phyloP scores from a whole-genome alignment of 2,797 vertebrate genomes.

The Spheniscus humboldti region DNA sequence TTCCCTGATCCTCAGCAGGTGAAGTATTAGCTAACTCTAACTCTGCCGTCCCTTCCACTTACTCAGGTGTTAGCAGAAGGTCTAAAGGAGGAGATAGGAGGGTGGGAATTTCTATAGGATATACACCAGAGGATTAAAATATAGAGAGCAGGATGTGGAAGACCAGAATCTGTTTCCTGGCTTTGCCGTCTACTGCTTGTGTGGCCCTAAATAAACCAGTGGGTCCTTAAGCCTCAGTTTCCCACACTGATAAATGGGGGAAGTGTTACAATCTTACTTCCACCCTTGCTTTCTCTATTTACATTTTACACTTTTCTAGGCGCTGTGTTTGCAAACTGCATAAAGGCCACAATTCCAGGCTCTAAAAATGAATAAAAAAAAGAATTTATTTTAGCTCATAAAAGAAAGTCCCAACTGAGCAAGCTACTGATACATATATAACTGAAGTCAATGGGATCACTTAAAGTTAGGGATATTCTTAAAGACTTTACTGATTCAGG shows the following conservation, averaged over 20 bases:
- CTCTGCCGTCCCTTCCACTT: background rate
- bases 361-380: background rate
- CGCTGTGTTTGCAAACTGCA: background rate
- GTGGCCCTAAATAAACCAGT: background rate
- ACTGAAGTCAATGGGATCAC: background rate
- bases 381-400: background rate
- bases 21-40: background rate
- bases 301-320: background rate
- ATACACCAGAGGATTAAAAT: background rate
- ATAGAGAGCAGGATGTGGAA: background rate
- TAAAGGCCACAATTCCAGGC: background rate
- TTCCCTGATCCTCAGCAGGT: background rate
- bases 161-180: background rate
- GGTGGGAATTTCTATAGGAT: background rate
- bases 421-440: background rate
- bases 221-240: background rate
- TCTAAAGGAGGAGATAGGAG: background rate
- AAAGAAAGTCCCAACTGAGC: background rate
- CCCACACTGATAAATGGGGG: background rate
- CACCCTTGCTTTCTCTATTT: background rate
- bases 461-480: background rate
- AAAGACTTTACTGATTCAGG: background rate
- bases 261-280: background rate
- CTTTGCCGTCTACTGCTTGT: background rate
- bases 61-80: background rate